Conservation (phyloP, 2,113 vertebrate species). For the Tyrannus savana region DNA sequence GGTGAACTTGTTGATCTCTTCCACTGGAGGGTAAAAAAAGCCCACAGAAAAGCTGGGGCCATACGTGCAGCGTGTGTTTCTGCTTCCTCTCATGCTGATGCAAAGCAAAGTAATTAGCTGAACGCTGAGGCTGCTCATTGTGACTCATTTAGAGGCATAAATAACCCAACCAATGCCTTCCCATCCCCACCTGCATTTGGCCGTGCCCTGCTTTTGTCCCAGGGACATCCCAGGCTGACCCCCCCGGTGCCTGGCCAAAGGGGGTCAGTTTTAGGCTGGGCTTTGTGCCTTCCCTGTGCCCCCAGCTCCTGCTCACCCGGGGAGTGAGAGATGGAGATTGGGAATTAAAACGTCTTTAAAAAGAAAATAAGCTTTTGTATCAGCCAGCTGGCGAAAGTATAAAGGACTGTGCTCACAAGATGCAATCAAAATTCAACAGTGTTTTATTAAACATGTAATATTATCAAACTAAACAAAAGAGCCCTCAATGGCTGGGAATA, state of each 20-base stretch:
- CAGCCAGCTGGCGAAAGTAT: constrained; percentile 72
- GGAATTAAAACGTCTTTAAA: constrained; percentile 65
- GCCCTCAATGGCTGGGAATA: constrained; percentile 70
- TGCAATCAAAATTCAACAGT: constrained; percentile 73
- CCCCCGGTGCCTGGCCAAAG: fast-evolving
- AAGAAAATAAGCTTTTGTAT: constrained; percentile 73
- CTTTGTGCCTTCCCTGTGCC: not conserved
- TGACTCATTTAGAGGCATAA: constrained; percentile 61
- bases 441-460: constrained; percentile 76
- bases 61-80: fast-evolving
- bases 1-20: constrained; percentile 44
- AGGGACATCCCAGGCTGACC: not conserved
- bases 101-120: constrained; percentile 62
- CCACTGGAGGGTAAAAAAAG: constrained; percentile 31
- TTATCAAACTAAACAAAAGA: constrained; percentile 72
- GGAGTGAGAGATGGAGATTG: constrained; percentile 12
- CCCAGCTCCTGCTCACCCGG: not conserved
- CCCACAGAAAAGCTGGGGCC: not conserved
- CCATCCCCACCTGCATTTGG: not conserved
- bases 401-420: constrained; percentile 69
- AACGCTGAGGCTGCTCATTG: constrained; percentile 51
- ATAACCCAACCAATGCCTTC: constrained; percentile 63
- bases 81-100: constrained; percentile 42
- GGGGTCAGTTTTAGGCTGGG: constrained; percentile 18
- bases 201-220: not conserved